phyloP scores from a whole-genome alignment of 2,113 vertebrate species.

The Ivindomyrus marchei region DNA sequence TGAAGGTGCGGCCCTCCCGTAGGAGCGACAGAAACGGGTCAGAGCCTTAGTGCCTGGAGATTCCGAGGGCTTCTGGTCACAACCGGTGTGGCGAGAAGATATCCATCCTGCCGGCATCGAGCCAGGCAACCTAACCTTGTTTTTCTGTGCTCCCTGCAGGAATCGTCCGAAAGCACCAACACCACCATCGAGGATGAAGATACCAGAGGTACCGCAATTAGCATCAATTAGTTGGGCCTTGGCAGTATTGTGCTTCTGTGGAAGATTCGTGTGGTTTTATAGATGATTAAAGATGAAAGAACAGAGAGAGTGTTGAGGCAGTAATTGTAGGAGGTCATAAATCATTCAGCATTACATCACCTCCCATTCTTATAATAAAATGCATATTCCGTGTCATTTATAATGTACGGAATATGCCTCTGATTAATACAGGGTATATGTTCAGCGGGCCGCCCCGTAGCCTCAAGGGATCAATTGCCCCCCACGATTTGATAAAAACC shows the following conservation, averaged over 20 bases:
- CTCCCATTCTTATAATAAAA: neutral
- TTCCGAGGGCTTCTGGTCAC: slow-evolving; percentile 3
- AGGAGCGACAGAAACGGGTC: neutral
- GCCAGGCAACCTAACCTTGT: neutral
- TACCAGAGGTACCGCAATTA: slow-evolving; percentile 75
- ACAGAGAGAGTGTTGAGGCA: neutral
- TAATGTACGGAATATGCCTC: too few species aligned
- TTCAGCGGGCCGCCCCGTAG: neutral
- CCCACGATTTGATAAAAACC: too few species aligned
- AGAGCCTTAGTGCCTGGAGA: neutral
- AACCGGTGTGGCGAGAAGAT: neutral
- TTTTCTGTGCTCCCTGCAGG: slow-evolving; percentile 67
- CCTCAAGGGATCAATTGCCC: neutral
- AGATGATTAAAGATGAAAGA: neutral
- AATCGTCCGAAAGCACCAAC: slow-evolving; percentile 96
- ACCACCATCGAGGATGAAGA: slow-evolving; percentile 98
- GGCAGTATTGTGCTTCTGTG: neutral
- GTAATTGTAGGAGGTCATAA: neutral
- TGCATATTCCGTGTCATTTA: neutral
- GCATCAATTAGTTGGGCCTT: neutral
- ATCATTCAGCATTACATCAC: neutral
- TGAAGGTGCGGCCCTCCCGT: slow-evolving; percentile 17
- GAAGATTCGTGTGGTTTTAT: neutral
- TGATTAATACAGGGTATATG: neutral
- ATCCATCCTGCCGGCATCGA: neutral